phyloP scores from a whole-genome alignment of 2,797 vertebrate genomes.

The Poecilia gillii region DNA sequence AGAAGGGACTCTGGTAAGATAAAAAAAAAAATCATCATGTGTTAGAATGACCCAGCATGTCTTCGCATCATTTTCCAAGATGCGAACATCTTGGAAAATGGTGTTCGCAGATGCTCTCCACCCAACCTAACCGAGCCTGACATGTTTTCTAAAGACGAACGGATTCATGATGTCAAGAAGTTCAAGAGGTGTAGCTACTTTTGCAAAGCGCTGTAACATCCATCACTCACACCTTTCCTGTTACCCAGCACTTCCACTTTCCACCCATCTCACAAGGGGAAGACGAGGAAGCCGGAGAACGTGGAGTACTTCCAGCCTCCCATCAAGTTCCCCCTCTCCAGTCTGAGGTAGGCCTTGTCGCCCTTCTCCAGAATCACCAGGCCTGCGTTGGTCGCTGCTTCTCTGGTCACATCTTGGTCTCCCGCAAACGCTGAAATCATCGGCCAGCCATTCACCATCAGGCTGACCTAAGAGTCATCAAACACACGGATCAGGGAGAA shows the following conservation, averaged over 20 bases:
- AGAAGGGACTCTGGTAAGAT: not conserved
- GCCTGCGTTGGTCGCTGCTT: constrained; percentile 89
- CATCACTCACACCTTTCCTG: not conserved
- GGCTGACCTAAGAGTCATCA: constrained; percentile 80
- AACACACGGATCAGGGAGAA: not conserved
- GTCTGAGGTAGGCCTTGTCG: constrained; percentile 89
- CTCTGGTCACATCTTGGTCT: constrained; percentile 89
- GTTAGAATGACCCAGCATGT: not conserved
- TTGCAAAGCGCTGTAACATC: not conserved
- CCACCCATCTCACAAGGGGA: constrained; percentile 80
- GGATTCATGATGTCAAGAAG: not conserved
- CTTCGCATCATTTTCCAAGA: too few relatives aligned
- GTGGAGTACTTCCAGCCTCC: constrained; percentile 93
- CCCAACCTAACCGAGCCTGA: not conserved
- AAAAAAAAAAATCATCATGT: not conserved
- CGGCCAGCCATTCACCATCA: constrained; percentile 91
- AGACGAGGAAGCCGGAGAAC: constrained; percentile 90
- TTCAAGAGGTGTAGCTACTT: not conserved
- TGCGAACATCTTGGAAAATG: not conserved
- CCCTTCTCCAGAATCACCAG: constrained; percentile 89
- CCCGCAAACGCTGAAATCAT: constrained; percentile 91
- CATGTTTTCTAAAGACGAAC: not conserved
- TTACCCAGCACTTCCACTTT: not conserved
- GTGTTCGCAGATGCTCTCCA: not conserved
- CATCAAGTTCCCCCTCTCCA: constrained; percentile 89